A percentile compares a stretch with the other conserved stretches of the same genome.
Conservation (phyloP, 2,888 invertebrate species). For the Amaurobius ferox region DNA sequence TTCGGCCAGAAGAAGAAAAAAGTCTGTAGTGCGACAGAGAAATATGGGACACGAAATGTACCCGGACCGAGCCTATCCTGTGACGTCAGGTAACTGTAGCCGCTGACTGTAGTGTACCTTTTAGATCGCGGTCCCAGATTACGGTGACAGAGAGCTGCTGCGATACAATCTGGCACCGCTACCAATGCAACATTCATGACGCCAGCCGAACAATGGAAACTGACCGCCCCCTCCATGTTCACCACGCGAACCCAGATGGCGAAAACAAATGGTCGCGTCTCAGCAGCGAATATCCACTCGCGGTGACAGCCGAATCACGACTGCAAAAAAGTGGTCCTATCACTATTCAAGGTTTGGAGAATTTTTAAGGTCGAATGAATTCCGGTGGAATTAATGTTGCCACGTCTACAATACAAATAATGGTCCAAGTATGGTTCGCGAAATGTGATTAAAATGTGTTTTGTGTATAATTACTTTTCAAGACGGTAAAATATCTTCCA, state of each 20-base stretch:
- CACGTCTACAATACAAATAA: too few relatives aligned
- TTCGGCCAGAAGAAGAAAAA: neutral
- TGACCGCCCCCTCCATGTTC: conserved; percentile 45
- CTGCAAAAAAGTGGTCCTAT: neutral
- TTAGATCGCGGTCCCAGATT: conserved; percentile 59
- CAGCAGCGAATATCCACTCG: conserved; percentile 30
- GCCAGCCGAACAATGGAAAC: conserved; percentile 63
- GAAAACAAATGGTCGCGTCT: conserved; percentile 68
- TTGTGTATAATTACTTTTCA: too few relatives aligned
- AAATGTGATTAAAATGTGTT: too few relatives aligned
- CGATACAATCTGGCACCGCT: conserved; percentile 61
- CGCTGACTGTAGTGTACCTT: conserved; percentile 70
- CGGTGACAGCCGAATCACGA: conserved; percentile 60
- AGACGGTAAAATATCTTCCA: too few relatives aligned
- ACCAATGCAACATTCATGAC: conserved; percentile 69
- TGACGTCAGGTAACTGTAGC: conserved; percentile 50
- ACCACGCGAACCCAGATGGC: conserved; percentile 65
- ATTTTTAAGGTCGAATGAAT: conserved; percentile 35
- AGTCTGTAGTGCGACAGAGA: conserved; percentile 3
- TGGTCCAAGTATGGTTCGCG: too few relatives aligned
- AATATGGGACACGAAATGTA: conserved; percentile 12
- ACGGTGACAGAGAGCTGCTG: conserved; percentile 46
- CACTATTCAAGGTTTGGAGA: conserved; percentile 32
- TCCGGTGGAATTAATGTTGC: too few relatives aligned
- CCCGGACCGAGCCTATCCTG: conserved; percentile 39